Evolutionary conservation across 2,113 vertebrate genomes (phyloP).

Genomic region (Dissostichus mawsoni): DNA sequence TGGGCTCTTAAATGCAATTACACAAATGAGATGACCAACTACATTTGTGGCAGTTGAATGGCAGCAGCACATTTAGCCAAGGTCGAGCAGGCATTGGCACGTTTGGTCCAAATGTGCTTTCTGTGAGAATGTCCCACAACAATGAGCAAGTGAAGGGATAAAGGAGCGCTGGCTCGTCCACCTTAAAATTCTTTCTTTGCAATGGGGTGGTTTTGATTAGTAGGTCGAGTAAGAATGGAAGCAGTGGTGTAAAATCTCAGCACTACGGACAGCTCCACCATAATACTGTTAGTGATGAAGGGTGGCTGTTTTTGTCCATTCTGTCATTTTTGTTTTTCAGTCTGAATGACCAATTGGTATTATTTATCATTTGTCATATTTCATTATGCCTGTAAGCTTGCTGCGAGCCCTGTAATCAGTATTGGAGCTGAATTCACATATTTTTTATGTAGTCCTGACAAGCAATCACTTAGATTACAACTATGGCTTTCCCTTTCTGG

Average conservation of each 20-base stretch:
- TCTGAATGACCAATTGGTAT: no score
- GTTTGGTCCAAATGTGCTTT: constrained; percentile 52
- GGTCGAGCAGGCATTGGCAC: constrained; percentile 40
- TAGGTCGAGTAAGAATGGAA: constrained; percentile 11
- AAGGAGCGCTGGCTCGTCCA: constrained; percentile 24
- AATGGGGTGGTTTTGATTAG: constrained; percentile 28
- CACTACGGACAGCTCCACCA: constrained; percentile 47
- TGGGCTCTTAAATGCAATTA: constrained; percentile 74
- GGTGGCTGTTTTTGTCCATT: neutral
- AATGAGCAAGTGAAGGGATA: constrained; percentile 47
- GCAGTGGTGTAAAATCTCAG: constrained; percentile 31
- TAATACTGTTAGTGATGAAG: neutral
- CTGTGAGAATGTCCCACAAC: constrained; percentile 26
- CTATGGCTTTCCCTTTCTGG: neutral
- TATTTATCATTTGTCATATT: neutral
- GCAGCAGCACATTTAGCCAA: constrained; percentile 31
- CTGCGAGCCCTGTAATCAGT: neutral
- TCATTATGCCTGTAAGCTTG: neutral
- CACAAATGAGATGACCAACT: constrained; percentile 68
- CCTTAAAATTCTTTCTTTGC: constrained; percentile 16
- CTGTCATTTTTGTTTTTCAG: neutral
- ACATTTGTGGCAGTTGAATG: constrained; percentile 7
- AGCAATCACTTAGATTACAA: neutral
- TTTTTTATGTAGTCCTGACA: neutral
- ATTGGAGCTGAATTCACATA: neutral